A percentile compares a stretch with the other conserved stretches of the same genome.
phyloP scores from a whole-genome alignment of 2,797 vertebrate species.

The Lycodopsis pacificus region DNA sequence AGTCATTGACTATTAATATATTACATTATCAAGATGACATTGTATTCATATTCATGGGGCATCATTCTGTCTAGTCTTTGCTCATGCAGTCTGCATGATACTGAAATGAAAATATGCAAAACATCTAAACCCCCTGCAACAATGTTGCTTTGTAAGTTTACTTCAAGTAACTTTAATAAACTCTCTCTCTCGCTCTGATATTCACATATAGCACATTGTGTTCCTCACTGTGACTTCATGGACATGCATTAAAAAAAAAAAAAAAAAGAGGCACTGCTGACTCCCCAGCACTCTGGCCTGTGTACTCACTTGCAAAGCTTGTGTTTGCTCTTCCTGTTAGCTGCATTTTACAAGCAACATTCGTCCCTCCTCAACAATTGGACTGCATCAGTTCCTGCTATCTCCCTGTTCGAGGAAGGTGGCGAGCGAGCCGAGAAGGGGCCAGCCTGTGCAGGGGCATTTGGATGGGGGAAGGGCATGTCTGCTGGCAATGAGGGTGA shows the following conservation, averaged over 20 bases:
- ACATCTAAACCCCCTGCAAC: background rate
- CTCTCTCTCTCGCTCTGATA: background rate
- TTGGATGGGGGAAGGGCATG: conserved; percentile 80
- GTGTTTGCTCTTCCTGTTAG: conserved; percentile 47
- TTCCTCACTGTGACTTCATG: background rate
- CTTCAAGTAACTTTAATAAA: background rate
- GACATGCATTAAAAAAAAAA: background rate
- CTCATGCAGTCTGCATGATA: background rate
- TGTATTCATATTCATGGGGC: background rate
- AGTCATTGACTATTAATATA: background rate
- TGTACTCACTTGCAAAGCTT: conserved; percentile 29
- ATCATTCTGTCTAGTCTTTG: background rate
- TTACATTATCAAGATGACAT: background rate
- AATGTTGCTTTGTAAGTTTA: background rate
- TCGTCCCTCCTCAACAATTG: conserved; percentile 74
- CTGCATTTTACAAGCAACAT: conserved; percentile 66
- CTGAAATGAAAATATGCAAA: background rate
- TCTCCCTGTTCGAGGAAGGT: conserved; percentile 72
- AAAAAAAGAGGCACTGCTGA: background rate
- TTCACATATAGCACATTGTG: background rate
- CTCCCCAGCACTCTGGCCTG: conserved; percentile 17
- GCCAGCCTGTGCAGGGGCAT: conserved; percentile 76
- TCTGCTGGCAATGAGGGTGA: conserved; percentile 85
- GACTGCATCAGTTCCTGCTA: conserved; percentile 78
- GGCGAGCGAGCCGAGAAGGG: conserved; percentile 70